Conservation (phyloP, 2,797 vertebrate genomes). For the Erethizon dorsatum region DNA sequence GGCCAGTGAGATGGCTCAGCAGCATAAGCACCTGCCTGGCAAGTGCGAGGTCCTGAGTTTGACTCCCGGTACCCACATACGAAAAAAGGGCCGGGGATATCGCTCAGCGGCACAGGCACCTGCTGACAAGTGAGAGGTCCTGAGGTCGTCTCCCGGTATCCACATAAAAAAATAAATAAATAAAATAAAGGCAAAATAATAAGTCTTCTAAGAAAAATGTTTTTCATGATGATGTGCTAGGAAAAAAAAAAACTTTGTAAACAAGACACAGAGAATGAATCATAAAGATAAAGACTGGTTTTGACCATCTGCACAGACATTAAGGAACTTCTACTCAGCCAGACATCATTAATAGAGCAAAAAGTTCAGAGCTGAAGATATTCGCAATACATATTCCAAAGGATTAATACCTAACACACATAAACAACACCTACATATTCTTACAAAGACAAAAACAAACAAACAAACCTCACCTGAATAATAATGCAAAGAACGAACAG, state of each 20-base stretch:
- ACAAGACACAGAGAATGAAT: slow-evolving; percentile 4
- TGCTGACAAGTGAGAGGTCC: no score
- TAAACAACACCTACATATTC: background rate
- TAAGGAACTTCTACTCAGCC: background rate
- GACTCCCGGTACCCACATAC: no score
- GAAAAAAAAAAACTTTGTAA: background rate
- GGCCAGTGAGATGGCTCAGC: no score
- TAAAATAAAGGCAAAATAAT: slow-evolving; percentile 33
- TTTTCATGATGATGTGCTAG: background rate
- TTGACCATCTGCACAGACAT: background rate
- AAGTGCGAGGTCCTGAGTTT: no score
- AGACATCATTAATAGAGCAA: background rate
- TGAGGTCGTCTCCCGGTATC: no score
- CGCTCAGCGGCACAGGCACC: no score
- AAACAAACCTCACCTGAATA: background rate
- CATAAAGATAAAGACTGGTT: slow-evolving; percentile 46
- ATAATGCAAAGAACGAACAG: background rate
- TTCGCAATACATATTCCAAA: background rate
- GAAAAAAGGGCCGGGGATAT: no score
- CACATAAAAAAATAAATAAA: no score
- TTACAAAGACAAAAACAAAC: slow-evolving; percentile 17
- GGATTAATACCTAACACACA: background rate
- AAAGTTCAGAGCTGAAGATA: background rate
- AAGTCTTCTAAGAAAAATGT: background rate
- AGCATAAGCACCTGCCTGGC: no score